These are phyloP conservation scores for Abrostola triplasia DNA, from an alignment of 2,888 invertebrate genomes.

Conservation along the genomic window DNA sequence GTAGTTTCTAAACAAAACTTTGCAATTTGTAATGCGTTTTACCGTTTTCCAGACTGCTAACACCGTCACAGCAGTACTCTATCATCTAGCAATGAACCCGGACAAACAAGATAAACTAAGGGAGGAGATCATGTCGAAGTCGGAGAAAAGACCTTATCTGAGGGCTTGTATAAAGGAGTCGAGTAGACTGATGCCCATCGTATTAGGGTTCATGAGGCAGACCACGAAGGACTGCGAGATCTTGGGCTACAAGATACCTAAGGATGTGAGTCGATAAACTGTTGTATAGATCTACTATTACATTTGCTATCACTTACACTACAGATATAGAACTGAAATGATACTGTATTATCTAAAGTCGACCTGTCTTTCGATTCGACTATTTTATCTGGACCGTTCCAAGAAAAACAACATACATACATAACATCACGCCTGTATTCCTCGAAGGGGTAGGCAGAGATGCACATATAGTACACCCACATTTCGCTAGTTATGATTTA, in stretches of 20 bases:
- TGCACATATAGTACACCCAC: no score
- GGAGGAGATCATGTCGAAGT: constrained; percentile 82
- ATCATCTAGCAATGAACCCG: constrained; percentile 89
- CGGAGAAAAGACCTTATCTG: constrained; percentile 86
- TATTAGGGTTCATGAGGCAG: constrained; percentile 87
- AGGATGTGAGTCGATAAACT: constrained; percentile 79
- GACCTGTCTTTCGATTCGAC: no score
- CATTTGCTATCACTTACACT: no score
- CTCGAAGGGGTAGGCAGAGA: no score
- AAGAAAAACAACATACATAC: no score
- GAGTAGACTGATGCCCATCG: constrained; percentile 89
- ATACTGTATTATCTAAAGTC: no score
- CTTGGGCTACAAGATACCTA: constrained; percentile 90
- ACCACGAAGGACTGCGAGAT: constrained; percentile 87
- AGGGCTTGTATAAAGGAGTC: constrained; percentile 92
- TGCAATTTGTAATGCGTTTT: neutral
- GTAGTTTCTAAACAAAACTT: no score
- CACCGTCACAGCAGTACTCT: constrained; percentile 86
- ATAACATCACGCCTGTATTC: no score
- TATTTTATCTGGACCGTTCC: no score
- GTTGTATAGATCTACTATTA: neutral
- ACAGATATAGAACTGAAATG: no score
- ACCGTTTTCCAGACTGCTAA: constrained; percentile 84
- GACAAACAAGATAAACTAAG: constrained; percentile 90
- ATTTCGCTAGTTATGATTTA: no score